These are phyloP conservation scores for Crocodylus rhombifer DNA, from an alignment of 2,797 vertebrate genomes.

Conservation along the genomic window DNA sequence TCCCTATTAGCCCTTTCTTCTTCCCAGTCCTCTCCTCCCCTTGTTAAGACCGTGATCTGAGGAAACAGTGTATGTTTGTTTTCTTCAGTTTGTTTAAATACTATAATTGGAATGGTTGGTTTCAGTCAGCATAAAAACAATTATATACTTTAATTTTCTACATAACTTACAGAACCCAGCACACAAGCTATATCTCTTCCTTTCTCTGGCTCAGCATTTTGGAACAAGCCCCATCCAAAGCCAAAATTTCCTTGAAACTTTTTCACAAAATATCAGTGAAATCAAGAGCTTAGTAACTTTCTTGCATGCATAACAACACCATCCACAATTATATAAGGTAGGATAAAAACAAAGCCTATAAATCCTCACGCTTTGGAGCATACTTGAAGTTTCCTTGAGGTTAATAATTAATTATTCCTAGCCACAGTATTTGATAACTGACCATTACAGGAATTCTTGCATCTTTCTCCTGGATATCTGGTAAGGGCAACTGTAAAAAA, in stretches of 20 bases:
- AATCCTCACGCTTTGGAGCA: slow-evolving; percentile 9
- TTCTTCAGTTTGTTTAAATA: too few species aligned
- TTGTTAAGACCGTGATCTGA: not conserved
- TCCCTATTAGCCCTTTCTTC: not conserved
- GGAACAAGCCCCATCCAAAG: slow-evolving; percentile 8
- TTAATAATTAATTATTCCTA: not conserved
- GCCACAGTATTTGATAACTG: not conserved
- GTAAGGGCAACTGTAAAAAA: not conserved
- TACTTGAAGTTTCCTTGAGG: not conserved
- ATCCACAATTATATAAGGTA: not conserved
- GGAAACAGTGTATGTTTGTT: not conserved
- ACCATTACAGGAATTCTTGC: not conserved
- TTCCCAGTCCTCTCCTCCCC: not conserved
- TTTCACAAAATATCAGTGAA: not conserved
- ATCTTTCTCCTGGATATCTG: not conserved
- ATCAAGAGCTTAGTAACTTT: not conserved
- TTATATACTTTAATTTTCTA: not conserved
- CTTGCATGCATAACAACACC: slow-evolving; percentile 21
- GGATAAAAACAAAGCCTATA: slow-evolving; percentile 7
- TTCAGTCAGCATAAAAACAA: not conserved
- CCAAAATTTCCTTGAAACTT: not conserved
- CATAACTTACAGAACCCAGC: not conserved
- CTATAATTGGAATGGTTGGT: not conserved
- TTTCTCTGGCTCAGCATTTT: not conserved
- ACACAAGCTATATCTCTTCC: not conserved